Conservation (phyloP, 2,113 vertebrate species). For the Trichechus manatus region DNA sequence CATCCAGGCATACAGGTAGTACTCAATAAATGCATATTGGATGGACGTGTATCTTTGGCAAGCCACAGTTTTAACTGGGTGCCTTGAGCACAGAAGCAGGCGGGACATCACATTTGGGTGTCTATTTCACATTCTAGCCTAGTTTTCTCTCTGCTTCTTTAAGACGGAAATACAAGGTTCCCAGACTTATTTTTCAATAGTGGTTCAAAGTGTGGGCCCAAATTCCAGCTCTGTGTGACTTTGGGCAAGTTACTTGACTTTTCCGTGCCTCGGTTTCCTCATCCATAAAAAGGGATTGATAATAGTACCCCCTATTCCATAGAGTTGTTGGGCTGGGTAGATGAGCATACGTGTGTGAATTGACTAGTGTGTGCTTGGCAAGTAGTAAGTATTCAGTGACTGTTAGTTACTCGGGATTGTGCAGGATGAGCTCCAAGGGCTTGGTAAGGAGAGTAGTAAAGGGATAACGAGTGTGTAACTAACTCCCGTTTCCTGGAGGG, state of each 20-base stretch:
- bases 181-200: neutral
- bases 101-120: accelerated
- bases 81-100: neutral
- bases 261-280: neutral
- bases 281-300: neutral
- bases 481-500: neutral
- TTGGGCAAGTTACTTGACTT: neutral
- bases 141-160: neutral
- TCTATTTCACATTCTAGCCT: neutral
- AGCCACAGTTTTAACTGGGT: accelerated
- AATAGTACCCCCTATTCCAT: accelerated
- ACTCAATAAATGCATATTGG: neutral
- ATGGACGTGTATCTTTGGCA: neutral
- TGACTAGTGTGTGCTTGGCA: neutral
- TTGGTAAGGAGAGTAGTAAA: no score
- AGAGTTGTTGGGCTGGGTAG: neutral
- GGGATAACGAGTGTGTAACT: neutral
- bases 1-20: neutral
- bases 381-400: accelerated
- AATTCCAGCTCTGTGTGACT: neutral
- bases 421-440: neutral
- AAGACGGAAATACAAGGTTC: neutral
- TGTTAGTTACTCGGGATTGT: neutral
- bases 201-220: neutral
- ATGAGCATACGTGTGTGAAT: neutral